phyloP scores from a whole-genome alignment of 2,113 vertebrate genomes.

The Microcebus ravelobensis region DNA sequence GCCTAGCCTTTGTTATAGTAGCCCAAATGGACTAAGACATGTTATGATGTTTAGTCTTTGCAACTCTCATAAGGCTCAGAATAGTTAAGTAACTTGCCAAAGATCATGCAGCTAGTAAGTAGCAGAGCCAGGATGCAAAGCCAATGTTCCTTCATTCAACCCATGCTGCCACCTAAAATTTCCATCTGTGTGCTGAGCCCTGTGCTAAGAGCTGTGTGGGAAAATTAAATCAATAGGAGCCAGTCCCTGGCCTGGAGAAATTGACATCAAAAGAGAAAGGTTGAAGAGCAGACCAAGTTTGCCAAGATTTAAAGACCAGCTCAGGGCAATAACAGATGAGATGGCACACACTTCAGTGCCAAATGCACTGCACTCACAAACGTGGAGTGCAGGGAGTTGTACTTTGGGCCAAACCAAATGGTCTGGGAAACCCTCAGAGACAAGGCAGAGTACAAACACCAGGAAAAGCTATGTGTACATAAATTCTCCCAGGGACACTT shows the following conservation, averaged over 20 bases:
- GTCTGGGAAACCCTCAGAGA: constrained; percentile 51
- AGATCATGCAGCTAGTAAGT: background rate
- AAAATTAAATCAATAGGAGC: background rate
- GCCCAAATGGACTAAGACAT: no score
- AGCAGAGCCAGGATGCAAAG: background rate
- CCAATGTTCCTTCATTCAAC: background rate
- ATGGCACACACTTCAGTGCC: background rate
- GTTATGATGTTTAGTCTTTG: background rate
- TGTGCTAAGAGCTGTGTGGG: background rate
- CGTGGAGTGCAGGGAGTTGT: background rate
- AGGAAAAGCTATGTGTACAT: background rate
- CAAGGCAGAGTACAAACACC: background rate
- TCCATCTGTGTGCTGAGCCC: background rate
- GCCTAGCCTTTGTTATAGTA: background rate
- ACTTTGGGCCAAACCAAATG: background rate
- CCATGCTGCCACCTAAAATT: background rate
- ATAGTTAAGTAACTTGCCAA: background rate
- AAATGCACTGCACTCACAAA: background rate
- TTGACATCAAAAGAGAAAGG: constrained; percentile 6
- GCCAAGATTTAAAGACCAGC: constrained; percentile 28
- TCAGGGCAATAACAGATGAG: constrained; percentile 9
- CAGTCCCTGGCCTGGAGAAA: background rate
- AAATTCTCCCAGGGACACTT: background rate
- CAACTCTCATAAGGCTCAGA: background rate
- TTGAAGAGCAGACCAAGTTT: background rate